Evolutionary conservation across 2,797 vertebrate species (phyloP).

Genomic region (Sorex maritimensis): DNA sequence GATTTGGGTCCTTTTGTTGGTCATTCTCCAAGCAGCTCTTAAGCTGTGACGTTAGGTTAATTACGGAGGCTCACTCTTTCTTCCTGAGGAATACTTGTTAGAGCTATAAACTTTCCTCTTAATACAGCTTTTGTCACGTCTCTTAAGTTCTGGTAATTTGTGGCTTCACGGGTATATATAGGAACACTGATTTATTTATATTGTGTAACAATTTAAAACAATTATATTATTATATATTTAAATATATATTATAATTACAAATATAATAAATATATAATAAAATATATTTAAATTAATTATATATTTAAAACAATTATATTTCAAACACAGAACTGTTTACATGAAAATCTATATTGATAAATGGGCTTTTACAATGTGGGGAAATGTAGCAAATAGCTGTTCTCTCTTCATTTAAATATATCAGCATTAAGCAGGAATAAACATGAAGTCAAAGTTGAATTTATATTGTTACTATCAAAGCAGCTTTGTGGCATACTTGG

Average conservation of each 20-base stretch:
- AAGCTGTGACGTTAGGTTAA: too few species aligned
- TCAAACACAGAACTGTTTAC: constrained; percentile 42
- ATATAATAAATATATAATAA: too few species aligned
- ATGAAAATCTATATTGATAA: constrained; percentile 52
- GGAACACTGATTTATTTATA: constrained; percentile 39
- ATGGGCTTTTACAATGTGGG: neutral
- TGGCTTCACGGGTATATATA: constrained; percentile 5
- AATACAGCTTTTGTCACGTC: too few species aligned
- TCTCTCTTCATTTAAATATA: constrained; percentile 20
- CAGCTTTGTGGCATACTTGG: neutral
- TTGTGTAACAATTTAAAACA: constrained; percentile 50
- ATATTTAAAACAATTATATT: constrained; percentile 56
- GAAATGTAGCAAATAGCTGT: neutral
- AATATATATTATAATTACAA: neutral
- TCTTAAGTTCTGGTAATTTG: too few species aligned
- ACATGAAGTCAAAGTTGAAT: constrained; percentile 21
- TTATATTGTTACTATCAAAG: neutral
- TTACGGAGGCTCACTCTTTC: too few species aligned
- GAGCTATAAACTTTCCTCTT: too few species aligned
- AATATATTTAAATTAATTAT: neutral
- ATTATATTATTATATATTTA: constrained; percentile 50
- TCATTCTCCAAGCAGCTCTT: too few species aligned
- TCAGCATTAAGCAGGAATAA: neutral
- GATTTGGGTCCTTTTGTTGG: too few species aligned
- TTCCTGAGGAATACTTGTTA: too few species aligned